Percentiles rank a stretch among this genome's conserved stretches.
Evolutionary conservation across 2,888 invertebrate species (phyloP).

Genomic region (Apotomis turbidana): DNA sequence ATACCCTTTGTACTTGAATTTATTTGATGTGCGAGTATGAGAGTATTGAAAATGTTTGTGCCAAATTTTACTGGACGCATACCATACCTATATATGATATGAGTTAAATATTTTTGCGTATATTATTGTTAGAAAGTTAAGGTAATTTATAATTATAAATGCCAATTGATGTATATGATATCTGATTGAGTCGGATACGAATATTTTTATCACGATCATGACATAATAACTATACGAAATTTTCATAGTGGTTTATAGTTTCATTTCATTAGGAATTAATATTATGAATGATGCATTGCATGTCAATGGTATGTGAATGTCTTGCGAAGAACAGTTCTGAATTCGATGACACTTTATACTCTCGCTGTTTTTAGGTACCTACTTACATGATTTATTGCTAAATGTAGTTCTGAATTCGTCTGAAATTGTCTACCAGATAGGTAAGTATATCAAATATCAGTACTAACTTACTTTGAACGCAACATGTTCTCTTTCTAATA

Average conservation of each 20-base stretch:
- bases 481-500: too few species aligned
- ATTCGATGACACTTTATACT: too few species aligned
- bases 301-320: too few species aligned
- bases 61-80: conserved; percentile 16
- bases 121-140: not conserved
- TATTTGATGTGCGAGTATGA: not conserved
- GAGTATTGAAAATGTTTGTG: conserved; percentile 18
- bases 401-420: too few species aligned
- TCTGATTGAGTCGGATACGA: not conserved
- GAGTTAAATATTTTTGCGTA: not conserved
- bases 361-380: too few species aligned
- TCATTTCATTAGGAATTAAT: too few species aligned
- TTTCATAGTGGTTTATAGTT: not conserved
- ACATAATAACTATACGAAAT: not conserved
- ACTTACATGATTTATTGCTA: too few species aligned
- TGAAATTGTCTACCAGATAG: too few species aligned
- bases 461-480: too few species aligned
- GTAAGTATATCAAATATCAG: too few species aligned
- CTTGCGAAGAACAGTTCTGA: too few species aligned
- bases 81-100: not conserved
- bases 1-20: not conserved
- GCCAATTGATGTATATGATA: not conserved
- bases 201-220: conserved; percentile 4
- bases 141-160: not conserved
- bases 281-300: too few species aligned